These are phyloP conservation scores for Drosophila asahinai DNA, from an alignment of 1,140 invertebrate genomes.

Conservation along the genomic window DNA sequence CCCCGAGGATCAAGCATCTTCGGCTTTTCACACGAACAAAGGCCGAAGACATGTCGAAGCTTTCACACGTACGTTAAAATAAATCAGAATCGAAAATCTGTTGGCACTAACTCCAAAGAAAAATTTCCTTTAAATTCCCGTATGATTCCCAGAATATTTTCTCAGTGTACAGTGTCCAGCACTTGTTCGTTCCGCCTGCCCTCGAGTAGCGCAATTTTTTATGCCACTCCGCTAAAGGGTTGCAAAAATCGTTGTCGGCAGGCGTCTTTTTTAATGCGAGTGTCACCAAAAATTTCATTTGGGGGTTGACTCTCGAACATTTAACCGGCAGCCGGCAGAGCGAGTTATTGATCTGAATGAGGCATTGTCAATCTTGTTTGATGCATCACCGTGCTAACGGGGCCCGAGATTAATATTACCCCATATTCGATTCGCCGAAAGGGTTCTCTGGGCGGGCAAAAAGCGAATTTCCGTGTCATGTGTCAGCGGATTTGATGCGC, in stretches of 20 bases:
- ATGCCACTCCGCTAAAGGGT: constrained; percentile 71
- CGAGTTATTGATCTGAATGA: constrained; percentile 74
- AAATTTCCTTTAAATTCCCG: neutral
- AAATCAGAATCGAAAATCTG: too few species aligned
- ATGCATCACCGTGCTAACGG: constrained; percentile 58
- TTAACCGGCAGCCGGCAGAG: constrained; percentile 13
- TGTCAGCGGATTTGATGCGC: constrained; percentile 72
- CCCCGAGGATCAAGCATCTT: too few species aligned
- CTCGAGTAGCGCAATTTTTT: constrained; percentile 76
- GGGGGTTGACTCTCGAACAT: constrained; percentile 46
- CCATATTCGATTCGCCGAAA: constrained; percentile 44
- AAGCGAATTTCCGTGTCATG: constrained; percentile 78
- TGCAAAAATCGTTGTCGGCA: constrained; percentile 59
- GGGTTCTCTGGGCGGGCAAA: constrained; percentile 49
- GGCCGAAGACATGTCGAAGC: too few species aligned
- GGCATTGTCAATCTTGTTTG: constrained; percentile 77
- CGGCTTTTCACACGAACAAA: too few species aligned
- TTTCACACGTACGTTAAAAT: too few species aligned
- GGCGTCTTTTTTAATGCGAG: constrained; percentile 48
- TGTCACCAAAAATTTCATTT: constrained; percentile 63
- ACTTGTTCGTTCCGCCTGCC: constrained; percentile 77
- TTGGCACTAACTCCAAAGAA: too few species aligned
- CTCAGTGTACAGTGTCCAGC: constrained; percentile 23
- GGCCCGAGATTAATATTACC: constrained; percentile 68
- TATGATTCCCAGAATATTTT: neutral